Conservation (phyloP, 2,888 invertebrate species). For the Lasioglossum vierecki region DNA sequence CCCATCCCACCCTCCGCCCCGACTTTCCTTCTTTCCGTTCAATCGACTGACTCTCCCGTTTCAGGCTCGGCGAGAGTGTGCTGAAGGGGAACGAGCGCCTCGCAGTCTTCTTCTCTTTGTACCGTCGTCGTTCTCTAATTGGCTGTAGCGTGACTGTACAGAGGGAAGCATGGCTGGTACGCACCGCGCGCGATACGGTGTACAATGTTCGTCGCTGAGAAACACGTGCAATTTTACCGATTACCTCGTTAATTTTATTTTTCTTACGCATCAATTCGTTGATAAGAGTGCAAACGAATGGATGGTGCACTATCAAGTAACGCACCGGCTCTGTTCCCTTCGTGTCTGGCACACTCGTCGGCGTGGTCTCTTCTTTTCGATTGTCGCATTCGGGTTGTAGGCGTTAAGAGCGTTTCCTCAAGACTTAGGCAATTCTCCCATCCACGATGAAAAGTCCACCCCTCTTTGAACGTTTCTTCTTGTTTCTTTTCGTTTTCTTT, state of each 20-base stretch:
- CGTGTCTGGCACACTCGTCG: constrained; percentile 68
- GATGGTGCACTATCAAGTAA: constrained; percentile 31
- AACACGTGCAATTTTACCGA: constrained; percentile 67
- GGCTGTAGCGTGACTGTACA: not conserved
- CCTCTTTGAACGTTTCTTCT: constrained; percentile 55
- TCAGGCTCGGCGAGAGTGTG: constrained; percentile 60
- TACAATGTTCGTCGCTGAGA: constrained; percentile 50
- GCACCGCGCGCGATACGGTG: not conserved
- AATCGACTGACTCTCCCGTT: constrained; percentile 51
- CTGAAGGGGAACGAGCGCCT: constrained; percentile 19
- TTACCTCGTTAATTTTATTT: constrained; percentile 72
- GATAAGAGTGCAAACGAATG: constrained; percentile 58
- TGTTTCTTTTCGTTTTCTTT: not conserved
- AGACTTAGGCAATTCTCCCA: constrained; percentile 61
- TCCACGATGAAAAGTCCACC: constrained; percentile 35
- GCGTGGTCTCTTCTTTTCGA: constrained; percentile 28
- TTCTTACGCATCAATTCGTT: constrained; percentile 67
- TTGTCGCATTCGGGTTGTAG: constrained; percentile 56
- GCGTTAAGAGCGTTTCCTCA: constrained; percentile 65
- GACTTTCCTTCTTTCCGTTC: constrained; percentile 32
- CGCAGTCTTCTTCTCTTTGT: not conserved
- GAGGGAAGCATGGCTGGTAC: not conserved
- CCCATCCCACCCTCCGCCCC: not conserved
- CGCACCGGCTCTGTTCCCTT: constrained; percentile 42
- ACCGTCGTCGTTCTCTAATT: not conserved